These are phyloP conservation scores for Castor canadensis DNA, from an alignment of 2,113 vertebrate genomes.

Conservation along the genomic window DNA sequence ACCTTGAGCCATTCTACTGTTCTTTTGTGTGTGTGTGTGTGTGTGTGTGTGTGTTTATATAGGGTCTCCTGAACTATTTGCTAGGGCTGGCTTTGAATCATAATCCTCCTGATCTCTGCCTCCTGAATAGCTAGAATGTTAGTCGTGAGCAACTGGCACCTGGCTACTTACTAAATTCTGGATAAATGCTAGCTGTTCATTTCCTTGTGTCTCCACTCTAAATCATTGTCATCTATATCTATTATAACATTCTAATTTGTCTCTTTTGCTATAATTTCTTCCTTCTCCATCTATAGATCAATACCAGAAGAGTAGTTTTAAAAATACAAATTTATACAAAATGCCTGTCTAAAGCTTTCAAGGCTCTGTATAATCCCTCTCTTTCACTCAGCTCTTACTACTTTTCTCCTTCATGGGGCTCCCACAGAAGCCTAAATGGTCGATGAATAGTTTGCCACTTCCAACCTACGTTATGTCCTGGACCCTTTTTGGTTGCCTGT, in stretches of 20 bases:
- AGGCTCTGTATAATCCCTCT: background rate
- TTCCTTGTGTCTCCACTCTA: background rate
- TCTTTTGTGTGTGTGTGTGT: too few relatives aligned
- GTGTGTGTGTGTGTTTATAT: too few relatives aligned
- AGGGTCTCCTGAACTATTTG: too few relatives aligned
- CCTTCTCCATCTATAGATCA: background rate
- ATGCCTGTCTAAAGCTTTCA: background rate
- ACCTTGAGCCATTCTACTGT: too few relatives aligned
- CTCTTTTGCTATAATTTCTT: background rate
- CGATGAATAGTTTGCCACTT: background rate
- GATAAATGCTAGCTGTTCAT: background rate
- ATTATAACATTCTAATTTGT: background rate
- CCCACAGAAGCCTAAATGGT: background rate
- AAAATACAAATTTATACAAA: background rate
- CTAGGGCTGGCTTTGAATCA: too few relatives aligned
- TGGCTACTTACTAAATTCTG: too few relatives aligned
- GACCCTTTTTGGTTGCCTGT: background rate
- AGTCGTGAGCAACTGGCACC: too few relatives aligned
- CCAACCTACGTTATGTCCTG: accelerated
- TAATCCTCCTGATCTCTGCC: too few relatives aligned
- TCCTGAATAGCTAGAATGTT: too few relatives aligned
- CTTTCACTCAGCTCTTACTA: background rate
- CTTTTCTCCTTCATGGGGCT: background rate
- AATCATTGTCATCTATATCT: background rate
- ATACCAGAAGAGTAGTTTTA: background rate